Evolutionary conservation across 2,888 invertebrate species (phyloP).

Genomic region (Beris chalybata): DNA sequence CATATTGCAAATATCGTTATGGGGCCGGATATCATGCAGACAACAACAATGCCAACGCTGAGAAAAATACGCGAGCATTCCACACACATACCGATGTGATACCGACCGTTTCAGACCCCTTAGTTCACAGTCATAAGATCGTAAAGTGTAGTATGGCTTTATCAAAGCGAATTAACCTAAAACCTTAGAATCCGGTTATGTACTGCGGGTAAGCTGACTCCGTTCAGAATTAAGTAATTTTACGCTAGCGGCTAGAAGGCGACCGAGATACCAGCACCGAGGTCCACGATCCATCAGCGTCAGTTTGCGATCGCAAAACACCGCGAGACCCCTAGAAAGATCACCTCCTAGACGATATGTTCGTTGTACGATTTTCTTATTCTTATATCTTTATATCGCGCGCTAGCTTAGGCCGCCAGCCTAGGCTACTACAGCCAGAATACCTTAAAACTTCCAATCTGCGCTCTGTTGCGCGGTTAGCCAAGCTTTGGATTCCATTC

Average conservation of each 20-base stretch:
- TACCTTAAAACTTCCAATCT: no score
- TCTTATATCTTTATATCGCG: no score
- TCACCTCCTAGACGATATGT: no score
- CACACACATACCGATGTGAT: neutral
- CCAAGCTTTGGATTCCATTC: no score
- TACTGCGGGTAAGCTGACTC: neutral
- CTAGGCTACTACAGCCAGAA: no score
- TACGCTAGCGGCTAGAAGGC: neutral
- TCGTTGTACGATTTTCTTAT: no score
- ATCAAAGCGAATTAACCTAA: constrained; percentile 10
- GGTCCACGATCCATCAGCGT: no score
- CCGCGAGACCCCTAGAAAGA: no score
- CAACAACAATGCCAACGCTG: constrained; percentile 21
- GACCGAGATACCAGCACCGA: no score
- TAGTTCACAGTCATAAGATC: constrained; percentile 1
- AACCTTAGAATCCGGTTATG: constrained; percentile 11
- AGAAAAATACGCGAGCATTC: constrained; percentile 17
- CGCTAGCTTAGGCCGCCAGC: no score
- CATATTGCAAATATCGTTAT: constrained; percentile 20
- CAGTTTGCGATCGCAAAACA: no score
- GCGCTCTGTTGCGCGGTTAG: no score
- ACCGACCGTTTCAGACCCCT: neutral
- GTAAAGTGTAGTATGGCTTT: neutral
- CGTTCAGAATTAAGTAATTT: constrained; percentile 17
- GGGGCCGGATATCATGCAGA: constrained; percentile 31